Evolutionary conservation across 2,113 vertebrate species (phyloP).

Genomic region (Aspiorhynchus laticeps): DNA sequence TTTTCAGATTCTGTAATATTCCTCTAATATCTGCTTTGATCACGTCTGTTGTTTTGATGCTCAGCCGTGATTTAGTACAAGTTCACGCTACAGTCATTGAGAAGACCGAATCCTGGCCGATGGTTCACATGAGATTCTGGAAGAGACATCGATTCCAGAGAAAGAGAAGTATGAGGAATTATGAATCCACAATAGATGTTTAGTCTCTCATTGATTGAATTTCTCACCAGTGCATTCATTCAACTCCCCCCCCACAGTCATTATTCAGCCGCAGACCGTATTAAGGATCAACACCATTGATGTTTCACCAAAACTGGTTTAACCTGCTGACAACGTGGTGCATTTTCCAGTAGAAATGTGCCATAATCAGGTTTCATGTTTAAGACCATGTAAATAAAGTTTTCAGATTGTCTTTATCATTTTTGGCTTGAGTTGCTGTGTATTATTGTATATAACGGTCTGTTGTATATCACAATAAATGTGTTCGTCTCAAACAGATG

Average conservation of each 20-base stretch:
- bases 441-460: neutral
- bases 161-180: conserved; percentile 77
- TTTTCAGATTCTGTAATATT: neutral
- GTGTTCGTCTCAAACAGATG: neutral
- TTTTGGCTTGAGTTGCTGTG: neutral
- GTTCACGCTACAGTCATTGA: conserved; percentile 88
- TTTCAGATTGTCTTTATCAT: neutral
- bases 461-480: neutral
- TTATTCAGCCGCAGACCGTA: conserved; percentile 76
- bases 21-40: neutral
- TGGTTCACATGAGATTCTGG: conserved; percentile 79
- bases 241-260: conserved; percentile 70
- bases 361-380: neutral
- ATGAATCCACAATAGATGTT: neutral
- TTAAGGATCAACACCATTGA: conserved; percentile 84
- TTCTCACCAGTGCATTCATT: conserved; percentile 32
- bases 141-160: conserved; percentile 75
- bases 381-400: neutral
- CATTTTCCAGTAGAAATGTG: neutral
- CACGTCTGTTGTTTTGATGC: neutral
- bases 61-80: conserved; percentile 80
- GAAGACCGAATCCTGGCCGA: conserved; percentile 85
- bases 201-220: neutral
- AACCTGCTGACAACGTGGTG: conserved; percentile 37
- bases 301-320: conserved; percentile 75